A percentile compares a stretch with the other conserved stretches of the same genome.
phyloP scores from a whole-genome alignment of 2,113 vertebrate species.

The Saccopteryx leptura region DNA sequence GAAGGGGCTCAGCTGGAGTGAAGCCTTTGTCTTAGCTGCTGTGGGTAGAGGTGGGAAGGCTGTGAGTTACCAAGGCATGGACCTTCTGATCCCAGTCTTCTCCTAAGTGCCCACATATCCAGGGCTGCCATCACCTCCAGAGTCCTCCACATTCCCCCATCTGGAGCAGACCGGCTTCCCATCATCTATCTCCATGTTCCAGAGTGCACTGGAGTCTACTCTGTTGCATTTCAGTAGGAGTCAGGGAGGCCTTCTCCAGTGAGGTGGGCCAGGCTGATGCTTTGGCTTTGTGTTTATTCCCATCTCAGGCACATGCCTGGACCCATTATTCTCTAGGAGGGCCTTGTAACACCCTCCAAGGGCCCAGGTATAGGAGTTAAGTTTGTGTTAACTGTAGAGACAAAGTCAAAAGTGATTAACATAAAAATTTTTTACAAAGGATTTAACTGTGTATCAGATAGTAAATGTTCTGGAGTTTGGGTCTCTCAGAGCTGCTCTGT shows the following conservation, averaged over 20 bases:
- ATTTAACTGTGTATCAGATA: background rate
- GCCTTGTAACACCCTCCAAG: background rate
- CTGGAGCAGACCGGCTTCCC: background rate
- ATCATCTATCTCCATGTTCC: accelerated
- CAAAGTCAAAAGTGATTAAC: background rate
- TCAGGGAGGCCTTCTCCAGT: background rate
- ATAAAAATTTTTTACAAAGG: background rate
- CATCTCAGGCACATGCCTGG: background rate
- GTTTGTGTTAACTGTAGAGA: background rate
- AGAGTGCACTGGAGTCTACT: background rate
- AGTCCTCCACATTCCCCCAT: accelerated
- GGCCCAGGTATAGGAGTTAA: background rate
- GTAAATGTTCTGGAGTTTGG: background rate
- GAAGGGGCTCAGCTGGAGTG: background rate
- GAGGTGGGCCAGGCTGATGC: background rate
- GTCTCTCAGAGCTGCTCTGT: background rate
- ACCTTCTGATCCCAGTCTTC: background rate
- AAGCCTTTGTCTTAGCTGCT: background rate
- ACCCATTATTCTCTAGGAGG: background rate
- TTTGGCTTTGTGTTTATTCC: background rate
- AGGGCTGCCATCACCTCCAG: background rate
- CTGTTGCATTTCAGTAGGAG: background rate
- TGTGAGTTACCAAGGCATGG: no score
- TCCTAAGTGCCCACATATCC: background rate
- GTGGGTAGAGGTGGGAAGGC: background rate